These are phyloP conservation scores for Girardia tigrina DNA, from an alignment of 2,888 invertebrate species.

Conservation along the genomic window DNA sequence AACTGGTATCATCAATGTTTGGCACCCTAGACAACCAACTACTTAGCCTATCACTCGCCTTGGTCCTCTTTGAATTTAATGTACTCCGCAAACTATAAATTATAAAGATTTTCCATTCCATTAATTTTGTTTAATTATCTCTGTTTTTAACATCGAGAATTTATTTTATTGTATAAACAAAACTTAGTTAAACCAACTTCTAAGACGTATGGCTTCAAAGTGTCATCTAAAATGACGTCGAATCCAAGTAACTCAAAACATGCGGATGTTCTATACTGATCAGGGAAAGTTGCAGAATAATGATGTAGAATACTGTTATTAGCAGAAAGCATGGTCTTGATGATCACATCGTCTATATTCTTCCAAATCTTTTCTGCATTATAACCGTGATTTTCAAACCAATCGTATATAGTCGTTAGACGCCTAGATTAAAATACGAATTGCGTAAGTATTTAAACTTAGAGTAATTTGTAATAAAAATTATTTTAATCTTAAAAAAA, in stretches of 20 bases:
- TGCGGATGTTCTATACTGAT: slow-evolving; percentile 6
- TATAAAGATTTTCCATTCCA: no score
- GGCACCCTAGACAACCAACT: no score
- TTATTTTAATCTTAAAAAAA: no score
- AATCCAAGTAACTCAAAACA: slow-evolving; percentile 25
- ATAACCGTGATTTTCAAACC: not conserved
- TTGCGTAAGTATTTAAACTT: not conserved
- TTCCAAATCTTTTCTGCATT: not conserved
- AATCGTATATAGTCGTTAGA: not conserved
- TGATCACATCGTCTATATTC: slow-evolving; percentile 25
- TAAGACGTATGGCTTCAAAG: slow-evolving; percentile 13
- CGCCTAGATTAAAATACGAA: not conserved
- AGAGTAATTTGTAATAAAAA: no score
- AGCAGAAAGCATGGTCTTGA: slow-evolving; percentile 24
- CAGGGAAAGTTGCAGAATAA: slow-evolving; percentile 9
- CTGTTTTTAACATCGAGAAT: no score
- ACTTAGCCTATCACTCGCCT: no score
- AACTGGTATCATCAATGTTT: no score
- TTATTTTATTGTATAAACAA: no score
- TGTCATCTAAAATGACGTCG: slow-evolving; percentile 10
- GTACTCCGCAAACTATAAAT: no score
- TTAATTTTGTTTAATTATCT: no score
- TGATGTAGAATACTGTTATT: slow-evolving; percentile 14
- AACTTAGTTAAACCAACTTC: not conserved
- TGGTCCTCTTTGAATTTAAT: no score